Evolutionary conservation across 2,888 invertebrate genomes (phyloP), one percentile per base, ranked within the genome.

Genomic region (Poecilobothrus nobilitatus): DNA sequence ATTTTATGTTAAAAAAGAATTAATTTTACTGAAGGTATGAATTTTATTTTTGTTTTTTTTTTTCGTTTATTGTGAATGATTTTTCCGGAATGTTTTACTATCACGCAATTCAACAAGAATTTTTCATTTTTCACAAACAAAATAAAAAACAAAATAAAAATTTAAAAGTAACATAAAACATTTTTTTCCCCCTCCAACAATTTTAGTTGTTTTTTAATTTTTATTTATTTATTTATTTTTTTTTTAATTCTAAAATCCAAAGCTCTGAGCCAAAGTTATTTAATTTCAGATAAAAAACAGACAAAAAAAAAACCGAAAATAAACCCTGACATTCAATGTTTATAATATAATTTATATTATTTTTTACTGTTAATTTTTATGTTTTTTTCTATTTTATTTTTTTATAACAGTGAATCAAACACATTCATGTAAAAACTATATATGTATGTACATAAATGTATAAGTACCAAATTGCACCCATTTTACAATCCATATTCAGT

Each of bases 271-370:
- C 27, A 4, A 53, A 53, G 18, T 53, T 53, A 53, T 53, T 53
- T 53, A 53, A 53, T 53, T 53, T 53, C 53, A 53, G 6, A 53
- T 53, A n/a, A n/a, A n/a, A n/a, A n/a, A n/a, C n/a, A n/a, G n/a
- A n/a, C n/a, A n/a, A n/a, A n/a, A n/a, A n/a, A n/a, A n/a, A n/a
- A n/a, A n/a, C n/a, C n/a, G n/a, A n/a, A n/a, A n/a, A n/a, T n/a
- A 53, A 53, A 18, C 53, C 53, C 53, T 53, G 53, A 53, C 53
- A 53, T 53, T 53, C 53, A 53, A 53, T 53, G 53, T 53, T 53
- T 53, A 53, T 53, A 37, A 37, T 53, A 53, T 53, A 53, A 53
- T 53, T 53, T 53, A 53, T 53, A 53, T 53, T 15, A 2, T 53
- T 18, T 53, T 53, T 53, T 27, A 27, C 37, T 8, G 37, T 37